These are phyloP conservation scores for Mylabris phalerata DNA, from an alignment of 1,140 invertebrate species.

Conservation along the genomic window DNA sequence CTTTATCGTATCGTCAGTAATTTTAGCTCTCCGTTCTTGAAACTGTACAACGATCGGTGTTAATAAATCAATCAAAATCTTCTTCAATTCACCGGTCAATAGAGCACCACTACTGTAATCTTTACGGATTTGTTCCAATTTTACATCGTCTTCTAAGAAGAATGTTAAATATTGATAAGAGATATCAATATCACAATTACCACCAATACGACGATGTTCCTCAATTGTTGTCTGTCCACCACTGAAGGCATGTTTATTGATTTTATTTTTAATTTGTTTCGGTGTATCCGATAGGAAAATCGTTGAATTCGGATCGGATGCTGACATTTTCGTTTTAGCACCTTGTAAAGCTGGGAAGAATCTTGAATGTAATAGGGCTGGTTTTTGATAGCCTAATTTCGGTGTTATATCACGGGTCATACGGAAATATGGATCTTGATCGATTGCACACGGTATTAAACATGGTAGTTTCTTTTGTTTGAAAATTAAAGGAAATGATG, in stretches of 20 bases:
- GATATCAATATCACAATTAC: conserved; percentile 93
- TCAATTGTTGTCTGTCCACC: conserved; percentile 91
- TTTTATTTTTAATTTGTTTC: conserved; percentile 96
- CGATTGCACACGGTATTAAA: conserved; percentile 97
- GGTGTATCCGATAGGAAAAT: conserved; percentile 93
- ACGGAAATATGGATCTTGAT: conserved; percentile 99
- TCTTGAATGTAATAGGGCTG: conserved; percentile 86
- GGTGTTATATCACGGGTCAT: conserved; percentile 98
- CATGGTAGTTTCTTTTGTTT: conserved; percentile 77
- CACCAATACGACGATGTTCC: conserved; percentile 84
- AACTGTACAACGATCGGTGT: conserved; percentile 75
- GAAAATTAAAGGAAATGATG: conserved; percentile 95
- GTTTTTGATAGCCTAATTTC: conserved; percentile 85
- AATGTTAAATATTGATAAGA: conserved; percentile 94
- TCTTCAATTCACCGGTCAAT: conserved; percentile 92
- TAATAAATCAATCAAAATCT: conserved; percentile 72
- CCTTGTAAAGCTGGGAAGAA: conserved; percentile 97
- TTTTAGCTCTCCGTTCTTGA: conserved; percentile 68
- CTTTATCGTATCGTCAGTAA: conserved; percentile 82
- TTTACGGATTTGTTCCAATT: conserved; percentile 68
- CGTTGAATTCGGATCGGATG: conserved; percentile 88
- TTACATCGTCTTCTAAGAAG: conserved; percentile 92
- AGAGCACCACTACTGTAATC: conserved; percentile 85
- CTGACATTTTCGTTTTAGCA: conserved; percentile 96
- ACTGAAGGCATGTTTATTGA: conserved; percentile 98